Evolutionary conservation across 2,797 vertebrate species (phyloP), one percentile per base, ranked within the genome.

Genomic region (Avahi laniger): DNA sequence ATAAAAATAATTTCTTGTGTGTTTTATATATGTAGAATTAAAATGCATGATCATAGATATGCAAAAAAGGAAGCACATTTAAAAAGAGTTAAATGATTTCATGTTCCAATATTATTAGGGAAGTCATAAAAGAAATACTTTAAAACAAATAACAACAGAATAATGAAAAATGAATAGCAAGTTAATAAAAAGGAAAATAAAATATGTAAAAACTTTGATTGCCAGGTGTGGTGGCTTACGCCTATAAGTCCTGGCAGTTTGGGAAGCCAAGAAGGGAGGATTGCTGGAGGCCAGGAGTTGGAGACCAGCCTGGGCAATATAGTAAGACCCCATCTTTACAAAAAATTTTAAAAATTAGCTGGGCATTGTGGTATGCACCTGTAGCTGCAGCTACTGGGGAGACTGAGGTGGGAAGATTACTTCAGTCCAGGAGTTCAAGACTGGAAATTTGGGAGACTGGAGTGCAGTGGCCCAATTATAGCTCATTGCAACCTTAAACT

Each of bases 111-210:
- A 73, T 59, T 72, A 83, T 48, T n/a, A 33, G 30, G 5, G 3
- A 94, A 41, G 20, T 73, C 38, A 82, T 35, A 38, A 86, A 89
- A 75, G 5, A 96, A 90, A 89, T 86, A 67, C 76, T 93, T 48
- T 48, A 81, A n/a, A 14, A 17, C 13, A 67, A 90, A 35, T 15
- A 92, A 95, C 1, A 73, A 95, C 1, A 75, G n/a, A 85, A 78
- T 28, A 83, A n/a, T 52, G 50, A 73, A 82, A 52, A 63, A 88
- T 81, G 26, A 50, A 78, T 14, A 72, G 26, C 8, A 73, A 92
- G 15, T 61, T 94, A 92, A 41, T 69, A 80, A 86, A 92, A 95
- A 83, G 17, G 11, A 82, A 97, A 86, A 75, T 65, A 10, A 76
- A 50, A 61, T 93, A 82, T 76, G 5, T 50, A 75, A 94, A 76